These are phyloP conservation scores for Pogonocherus hispidulus DNA, from an alignment of 2,888 invertebrate species.

Conservation along the genomic window DNA sequence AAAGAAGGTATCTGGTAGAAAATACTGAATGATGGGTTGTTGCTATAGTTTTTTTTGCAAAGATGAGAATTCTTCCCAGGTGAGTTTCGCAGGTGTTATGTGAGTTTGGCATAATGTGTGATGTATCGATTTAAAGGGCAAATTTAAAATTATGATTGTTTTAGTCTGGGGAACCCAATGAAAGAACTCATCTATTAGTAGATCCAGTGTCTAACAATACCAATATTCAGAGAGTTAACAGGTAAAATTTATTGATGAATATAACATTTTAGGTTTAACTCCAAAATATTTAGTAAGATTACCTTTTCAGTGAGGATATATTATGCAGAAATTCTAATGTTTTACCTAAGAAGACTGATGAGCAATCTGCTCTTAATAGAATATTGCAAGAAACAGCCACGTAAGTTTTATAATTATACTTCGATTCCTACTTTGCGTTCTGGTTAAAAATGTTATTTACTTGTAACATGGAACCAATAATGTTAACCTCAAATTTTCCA, in stretches of 20 bases:
- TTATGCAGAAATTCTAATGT: conserved; percentile 75
- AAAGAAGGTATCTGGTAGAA: no score
- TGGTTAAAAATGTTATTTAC: no score
- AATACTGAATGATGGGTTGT: conserved; percentile 76
- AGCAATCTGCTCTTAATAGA: conserved; percentile 90
- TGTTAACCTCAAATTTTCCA: no score
- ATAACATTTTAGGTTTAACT: neutral
- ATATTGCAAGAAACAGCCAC: conserved; percentile 92
- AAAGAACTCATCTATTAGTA: conserved; percentile 83
- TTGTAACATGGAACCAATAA: no score
- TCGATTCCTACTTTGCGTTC: no score
- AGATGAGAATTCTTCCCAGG: conserved; percentile 79
- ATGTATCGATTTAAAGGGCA: neutral
- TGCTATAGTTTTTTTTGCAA: conserved; percentile 81
- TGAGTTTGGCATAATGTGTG: no score
- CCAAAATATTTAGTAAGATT: neutral
- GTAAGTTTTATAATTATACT: conserved; percentile 72
- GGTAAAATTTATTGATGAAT: conserved; percentile 62
- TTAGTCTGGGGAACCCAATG: conserved; percentile 76
- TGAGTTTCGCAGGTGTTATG: conserved; percentile 54
- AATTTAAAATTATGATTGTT: conserved; percentile 32
- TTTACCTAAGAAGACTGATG: conserved; percentile 85
- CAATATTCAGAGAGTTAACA: conserved; percentile 78
- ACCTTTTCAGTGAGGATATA: conserved; percentile 75
- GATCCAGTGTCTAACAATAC: conserved; percentile 84